Evolutionary conservation across 2,797 vertebrate genomes (phyloP), one percentile per base, ranked within the genome.

Genomic region (Hirundo rustica): DNA sequence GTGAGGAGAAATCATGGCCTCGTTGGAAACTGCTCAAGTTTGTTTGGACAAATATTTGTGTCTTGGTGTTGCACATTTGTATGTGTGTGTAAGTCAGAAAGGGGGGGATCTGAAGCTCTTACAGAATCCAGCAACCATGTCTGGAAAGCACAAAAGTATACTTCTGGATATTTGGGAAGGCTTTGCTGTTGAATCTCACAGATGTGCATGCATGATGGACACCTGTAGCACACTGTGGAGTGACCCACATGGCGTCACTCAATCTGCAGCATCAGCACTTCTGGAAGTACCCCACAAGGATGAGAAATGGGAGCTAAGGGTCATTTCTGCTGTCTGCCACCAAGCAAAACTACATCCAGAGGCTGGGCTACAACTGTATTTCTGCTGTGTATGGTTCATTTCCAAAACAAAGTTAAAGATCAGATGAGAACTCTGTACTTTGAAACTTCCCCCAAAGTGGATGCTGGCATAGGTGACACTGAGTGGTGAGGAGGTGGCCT

Each of bases 31-130:
- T 54, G n/a, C 34, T 91, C 32, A 36, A 7, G 32, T 68, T 67
- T 14, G 4, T 78, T 80, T 53, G 57, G 16, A 58, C 68, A 68
- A 75, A 57, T 2, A 2, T 53, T 61, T 81, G 32, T 50, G 17
- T 48, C 44, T 61, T 51, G 0, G 0, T 9, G 2, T 36, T 0
- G 0, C 1, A 0, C 38, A 18, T 61, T 57, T 0, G 0, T 72
- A 9, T 8, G 26, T 16, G 11, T 1, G 2, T 29, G 12, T 10
- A 40, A 53, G 34, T 42, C 23, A 60, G 64, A 72, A 66, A 27
- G 2, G 1, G 3, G 3, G 15, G 15, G 12, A 5, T 14, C 27
- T 71, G 85, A 70, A 86, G 23, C 17, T 45, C 47, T 58, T 42
- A 13, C 0, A 11, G 67, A 51, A 23, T 73, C 50, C 55, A 16